A percentile compares a stretch with the other conserved stretches of the same genome.
Conservation (phyloP, 2,113 vertebrate species). For the Brachirus orientalis region DNA sequence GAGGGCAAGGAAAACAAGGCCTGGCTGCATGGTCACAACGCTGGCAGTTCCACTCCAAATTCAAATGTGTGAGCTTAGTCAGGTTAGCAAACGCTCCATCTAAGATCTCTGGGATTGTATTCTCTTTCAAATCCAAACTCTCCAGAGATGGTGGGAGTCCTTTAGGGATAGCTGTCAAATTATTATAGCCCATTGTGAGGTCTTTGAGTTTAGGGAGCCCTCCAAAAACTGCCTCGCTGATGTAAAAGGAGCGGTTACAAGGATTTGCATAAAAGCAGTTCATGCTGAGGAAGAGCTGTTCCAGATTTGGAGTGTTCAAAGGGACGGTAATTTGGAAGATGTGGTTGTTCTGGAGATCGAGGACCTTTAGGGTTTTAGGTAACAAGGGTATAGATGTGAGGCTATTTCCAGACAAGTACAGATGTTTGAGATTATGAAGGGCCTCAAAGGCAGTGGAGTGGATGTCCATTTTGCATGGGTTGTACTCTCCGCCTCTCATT, state of each 20-base stretch:
- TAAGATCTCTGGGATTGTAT: constrained; percentile 73
- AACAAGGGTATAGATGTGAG: constrained; percentile 76
- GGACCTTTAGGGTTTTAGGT: constrained; percentile 66
- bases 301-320: constrained; percentile 67
- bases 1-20: constrained; percentile 83
- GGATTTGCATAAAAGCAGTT: constrained; percentile 83
- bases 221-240: constrained; percentile 67
- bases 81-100: constrained; percentile 73
- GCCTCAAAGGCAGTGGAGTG: constrained; percentile 64
- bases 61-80: constrained; percentile 62
- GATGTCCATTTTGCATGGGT: constrained; percentile 71
- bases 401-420: constrained; percentile 81
- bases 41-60: constrained; percentile 85
- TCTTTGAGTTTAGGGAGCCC: constrained; percentile 66
- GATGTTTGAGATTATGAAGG: constrained; percentile 61
- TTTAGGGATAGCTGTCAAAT: constrained; percentile 80
- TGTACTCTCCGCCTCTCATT: constrained; percentile 31
- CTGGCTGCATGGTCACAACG: constrained; percentile 83
- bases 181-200: constrained; percentile 84
- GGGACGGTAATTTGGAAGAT: constrained; percentile 67
- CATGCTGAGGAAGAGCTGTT: constrained; percentile 61
- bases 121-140: constrained; percentile 79
- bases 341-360: constrained; percentile 76
- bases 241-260: constrained; percentile 75
- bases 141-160: constrained; percentile 78